phyloP scores from a whole-genome alignment of 2,113 vertebrate species.

The Epinephelus fuscoguttatus region DNA sequence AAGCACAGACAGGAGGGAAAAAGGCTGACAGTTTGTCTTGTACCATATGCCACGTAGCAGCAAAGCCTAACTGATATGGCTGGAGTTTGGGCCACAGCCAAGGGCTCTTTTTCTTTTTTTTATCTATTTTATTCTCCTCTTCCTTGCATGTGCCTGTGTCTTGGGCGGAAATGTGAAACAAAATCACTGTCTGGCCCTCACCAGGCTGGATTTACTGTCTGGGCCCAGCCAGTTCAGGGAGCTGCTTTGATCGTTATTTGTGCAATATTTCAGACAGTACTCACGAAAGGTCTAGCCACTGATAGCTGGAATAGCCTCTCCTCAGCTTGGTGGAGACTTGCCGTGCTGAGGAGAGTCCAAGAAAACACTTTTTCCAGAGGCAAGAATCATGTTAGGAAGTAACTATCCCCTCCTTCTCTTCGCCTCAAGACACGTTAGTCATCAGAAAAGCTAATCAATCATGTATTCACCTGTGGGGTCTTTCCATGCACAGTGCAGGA shows the following conservation, averaged over 20 bases:
- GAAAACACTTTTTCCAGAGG: conserved; percentile 16
- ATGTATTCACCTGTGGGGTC: conserved; percentile 63
- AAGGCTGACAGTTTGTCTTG: conserved; percentile 88
- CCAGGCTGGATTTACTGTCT: conserved; percentile 67
- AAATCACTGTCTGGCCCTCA: conserved; percentile 67
- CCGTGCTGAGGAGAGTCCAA: conserved; percentile 15
- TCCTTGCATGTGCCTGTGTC: conserved; percentile 76
- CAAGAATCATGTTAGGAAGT: conserved; percentile 21
- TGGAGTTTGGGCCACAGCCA: conserved; percentile 78
- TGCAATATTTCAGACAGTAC: conserved; percentile 63
- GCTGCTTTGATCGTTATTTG: conserved; percentile 72
- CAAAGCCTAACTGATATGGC: conserved; percentile 84
- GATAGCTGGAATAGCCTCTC: conserved; percentile 45
- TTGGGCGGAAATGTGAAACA: conserved; percentile 75
- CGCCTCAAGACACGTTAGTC: conserved; percentile 58
- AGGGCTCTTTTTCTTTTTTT: conserved; percentile 71
- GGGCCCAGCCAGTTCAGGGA: conserved; percentile 36
- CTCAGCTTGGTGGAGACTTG: conserved; percentile 34
- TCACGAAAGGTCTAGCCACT: conserved; percentile 49
- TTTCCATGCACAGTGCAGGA: conserved; percentile 24
- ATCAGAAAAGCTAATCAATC: conserved; percentile 59
- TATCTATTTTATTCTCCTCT: conserved; percentile 68
- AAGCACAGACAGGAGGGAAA: conserved; percentile 70
- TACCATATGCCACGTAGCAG: conserved; percentile 87
- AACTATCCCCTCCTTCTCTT: conserved; percentile 32